A percentile compares a stretch with the other conserved stretches of the same genome.
Evolutionary conservation across 2,888 invertebrate genomes (phyloP).

Genomic region (Pristionchus exspectatus): DNA sequence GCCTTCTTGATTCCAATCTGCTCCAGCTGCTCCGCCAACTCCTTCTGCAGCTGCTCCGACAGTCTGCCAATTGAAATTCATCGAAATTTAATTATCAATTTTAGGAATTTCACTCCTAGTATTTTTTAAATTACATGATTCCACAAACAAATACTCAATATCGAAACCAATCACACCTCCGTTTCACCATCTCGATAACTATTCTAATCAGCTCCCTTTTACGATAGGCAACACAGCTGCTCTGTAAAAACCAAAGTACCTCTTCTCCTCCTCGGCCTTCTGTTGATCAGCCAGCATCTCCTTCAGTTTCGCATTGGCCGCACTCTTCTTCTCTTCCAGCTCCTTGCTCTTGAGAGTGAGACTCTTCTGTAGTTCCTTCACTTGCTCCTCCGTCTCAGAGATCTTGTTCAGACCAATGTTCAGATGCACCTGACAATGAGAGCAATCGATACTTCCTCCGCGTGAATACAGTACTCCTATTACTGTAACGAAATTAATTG

Average conservation of each 20-base stretch:
- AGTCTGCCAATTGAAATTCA: conserved; percentile 86
- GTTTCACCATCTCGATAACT: neutral
- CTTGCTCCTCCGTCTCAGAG: conserved; percentile 96
- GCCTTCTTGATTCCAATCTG: conserved; percentile 93
- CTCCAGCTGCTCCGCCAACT: conserved; percentile 90
- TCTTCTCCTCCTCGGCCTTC: conserved; percentile 99
- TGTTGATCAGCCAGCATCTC: conserved; percentile 88
- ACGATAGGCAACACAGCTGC: conserved; percentile 81
- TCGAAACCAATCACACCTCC: neutral
- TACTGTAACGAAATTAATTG: no score
- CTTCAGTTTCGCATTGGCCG: conserved; percentile 97
- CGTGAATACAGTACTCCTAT: neutral
- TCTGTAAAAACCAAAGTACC: conserved; percentile 78
- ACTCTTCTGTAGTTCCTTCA: conserved; percentile 99
- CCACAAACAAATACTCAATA: neutral
- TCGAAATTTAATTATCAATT: no score
- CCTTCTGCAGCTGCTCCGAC: conserved; percentile 96
- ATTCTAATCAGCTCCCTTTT: neutral
- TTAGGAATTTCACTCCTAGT: no score
- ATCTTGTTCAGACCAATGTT: conserved; percentile 99
- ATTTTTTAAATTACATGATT: neutral
- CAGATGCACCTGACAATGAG: conserved; percentile 85
- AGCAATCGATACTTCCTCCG: neutral
- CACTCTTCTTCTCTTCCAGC: conserved; percentile 95
- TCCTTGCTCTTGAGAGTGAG: conserved; percentile 90